Evolutionary conservation across 2,888 invertebrate genomes (phyloP).

Genomic region (Tachina fera): DNA sequence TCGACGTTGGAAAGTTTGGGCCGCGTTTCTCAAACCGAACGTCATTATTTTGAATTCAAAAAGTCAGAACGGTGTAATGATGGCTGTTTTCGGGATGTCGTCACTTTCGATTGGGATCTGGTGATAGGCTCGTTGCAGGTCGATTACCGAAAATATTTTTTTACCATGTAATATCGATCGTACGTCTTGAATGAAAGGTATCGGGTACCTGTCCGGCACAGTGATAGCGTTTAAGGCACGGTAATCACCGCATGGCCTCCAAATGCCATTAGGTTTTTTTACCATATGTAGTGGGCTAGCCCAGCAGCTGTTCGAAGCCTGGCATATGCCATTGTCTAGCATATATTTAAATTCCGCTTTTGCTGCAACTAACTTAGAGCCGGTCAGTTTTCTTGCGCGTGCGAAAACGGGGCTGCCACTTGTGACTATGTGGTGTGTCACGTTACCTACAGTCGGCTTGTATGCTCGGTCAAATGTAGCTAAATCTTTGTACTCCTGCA

Average conservation of each 20-base stretch:
- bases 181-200: conserved; percentile 41
- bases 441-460: background rate
- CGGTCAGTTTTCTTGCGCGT: conserved; percentile 25
- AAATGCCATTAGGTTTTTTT: conserved; percentile 48
- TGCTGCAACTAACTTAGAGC: conserved; percentile 55
- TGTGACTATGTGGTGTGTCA: conserved; percentile 30
- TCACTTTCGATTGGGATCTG: conserved; percentile 75
- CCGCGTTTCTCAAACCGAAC: conserved; percentile 79
- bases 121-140: conserved; percentile 76
- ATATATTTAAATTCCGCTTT: conserved; percentile 39
- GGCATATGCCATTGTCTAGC: conserved; percentile 59
- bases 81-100: conserved; percentile 39
- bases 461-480: background rate
- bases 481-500: background rate
- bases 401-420: conserved; percentile 28
- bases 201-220: conserved; percentile 32
- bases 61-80: conserved; percentile 79
- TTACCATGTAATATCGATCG: conserved; percentile 11
- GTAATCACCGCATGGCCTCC: conserved; percentile 43
- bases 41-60: conserved; percentile 77
- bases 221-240: conserved; percentile 48
- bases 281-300: conserved; percentile 67
- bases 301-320: conserved; percentile 70
- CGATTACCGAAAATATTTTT: conserved; percentile 53
- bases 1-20: conserved; percentile 76